Conservation (phyloP, 2,797 vertebrate genomes). For the Alfaro cultratus region DNA sequence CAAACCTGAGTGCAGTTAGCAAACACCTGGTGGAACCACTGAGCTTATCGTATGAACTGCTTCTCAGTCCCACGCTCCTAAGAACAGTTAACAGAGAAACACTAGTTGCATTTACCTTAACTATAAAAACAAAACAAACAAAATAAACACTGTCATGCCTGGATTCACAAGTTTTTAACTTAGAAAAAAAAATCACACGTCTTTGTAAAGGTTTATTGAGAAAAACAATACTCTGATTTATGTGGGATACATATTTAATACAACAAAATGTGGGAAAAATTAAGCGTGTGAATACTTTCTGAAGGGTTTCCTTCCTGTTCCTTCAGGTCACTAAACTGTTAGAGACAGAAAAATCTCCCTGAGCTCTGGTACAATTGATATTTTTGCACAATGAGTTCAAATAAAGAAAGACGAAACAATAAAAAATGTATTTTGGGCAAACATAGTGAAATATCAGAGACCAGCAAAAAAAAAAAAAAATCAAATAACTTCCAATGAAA, state of each 20-base stretch:
- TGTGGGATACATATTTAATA: neutral
- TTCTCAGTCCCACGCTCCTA: too few species aligned
- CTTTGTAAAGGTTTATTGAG: neutral
- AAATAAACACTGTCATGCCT: too few species aligned
- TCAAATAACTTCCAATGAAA: slow-evolving; percentile 30
- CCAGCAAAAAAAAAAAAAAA: neutral
- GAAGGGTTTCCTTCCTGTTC: neutral
- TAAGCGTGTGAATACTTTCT: neutral
- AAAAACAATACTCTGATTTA: neutral
- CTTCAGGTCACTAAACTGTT: neutral
- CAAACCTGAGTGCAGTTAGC: too few species aligned
- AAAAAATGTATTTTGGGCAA: neutral
- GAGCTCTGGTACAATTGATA: neutral
- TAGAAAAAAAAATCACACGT: neutral
- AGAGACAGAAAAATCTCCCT: neutral
- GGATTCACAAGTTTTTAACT: neutral
- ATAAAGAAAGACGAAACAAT: slow-evolving; percentile 6
- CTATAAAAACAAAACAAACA: too few species aligned
- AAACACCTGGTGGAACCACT: too few species aligned
- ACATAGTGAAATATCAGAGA: slow-evolving; percentile 27
- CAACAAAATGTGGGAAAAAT: neutral
- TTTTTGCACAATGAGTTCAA: neutral
- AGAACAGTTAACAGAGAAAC: too few species aligned
- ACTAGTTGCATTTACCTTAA: too few species aligned
- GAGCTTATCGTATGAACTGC: too few species aligned